A percentile compares a stretch with the other conserved stretches of the same genome.
Conservation (phyloP, 2,888 invertebrate genomes). For the Watsonalla binaria region DNA sequence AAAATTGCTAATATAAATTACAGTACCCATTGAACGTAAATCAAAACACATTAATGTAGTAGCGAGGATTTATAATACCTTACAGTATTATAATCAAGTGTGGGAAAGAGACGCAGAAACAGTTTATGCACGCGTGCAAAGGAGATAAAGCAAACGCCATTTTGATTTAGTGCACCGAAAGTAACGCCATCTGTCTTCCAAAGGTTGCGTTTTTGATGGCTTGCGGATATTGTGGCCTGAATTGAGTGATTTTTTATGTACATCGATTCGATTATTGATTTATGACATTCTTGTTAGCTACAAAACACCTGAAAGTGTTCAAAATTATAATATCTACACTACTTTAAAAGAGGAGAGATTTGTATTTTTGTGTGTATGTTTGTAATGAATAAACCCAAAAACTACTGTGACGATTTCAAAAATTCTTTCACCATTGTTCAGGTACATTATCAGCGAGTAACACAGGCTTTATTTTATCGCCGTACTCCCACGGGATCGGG, state of each 20-base stretch:
- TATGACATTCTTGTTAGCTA: too few relatives aligned
- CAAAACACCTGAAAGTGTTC: too few relatives aligned
- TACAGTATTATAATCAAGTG: constrained; percentile 37
- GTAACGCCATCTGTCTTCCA: constrained; percentile 48
- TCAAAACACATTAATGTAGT: constrained; percentile 53
- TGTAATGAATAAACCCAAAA: too few relatives aligned
- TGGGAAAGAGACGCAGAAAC: constrained; percentile 24
- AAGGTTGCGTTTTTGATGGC: constrained; percentile 30
- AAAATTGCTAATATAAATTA: constrained; percentile 31
- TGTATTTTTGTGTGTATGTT: too few relatives aligned
- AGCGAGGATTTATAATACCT: constrained; percentile 42
- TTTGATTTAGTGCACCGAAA: constrained; percentile 53
- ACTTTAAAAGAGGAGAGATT: too few relatives aligned
- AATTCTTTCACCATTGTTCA: too few relatives aligned
- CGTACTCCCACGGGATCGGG: too few relatives aligned
- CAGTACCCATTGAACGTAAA: constrained; percentile 38
- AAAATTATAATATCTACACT: too few relatives aligned
- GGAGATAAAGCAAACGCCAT: constrained; percentile 30
- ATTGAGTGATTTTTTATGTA: neutral
- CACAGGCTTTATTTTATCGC: too few relatives aligned
- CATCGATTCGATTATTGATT: too few relatives aligned
- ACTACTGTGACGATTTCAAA: too few relatives aligned
- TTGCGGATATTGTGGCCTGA: neutral
- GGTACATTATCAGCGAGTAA: too few relatives aligned
- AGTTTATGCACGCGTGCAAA: constrained; percentile 8